Evolutionary conservation across 2,888 invertebrate species (phyloP).

Genomic region (Sphinx pinastri): DNA sequence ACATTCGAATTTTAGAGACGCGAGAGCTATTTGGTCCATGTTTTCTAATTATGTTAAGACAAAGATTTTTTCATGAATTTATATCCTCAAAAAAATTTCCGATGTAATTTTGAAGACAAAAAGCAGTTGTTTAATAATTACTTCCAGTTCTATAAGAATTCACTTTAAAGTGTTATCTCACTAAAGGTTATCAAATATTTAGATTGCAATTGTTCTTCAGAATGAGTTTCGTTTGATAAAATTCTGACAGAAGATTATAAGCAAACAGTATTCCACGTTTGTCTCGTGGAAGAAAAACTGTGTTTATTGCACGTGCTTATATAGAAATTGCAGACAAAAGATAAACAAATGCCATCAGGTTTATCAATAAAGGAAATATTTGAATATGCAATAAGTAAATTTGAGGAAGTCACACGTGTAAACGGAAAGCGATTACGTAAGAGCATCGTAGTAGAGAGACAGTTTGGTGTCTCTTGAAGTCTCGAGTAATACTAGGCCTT

Average conservation of each 20-base stretch:
- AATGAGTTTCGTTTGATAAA: background rate
- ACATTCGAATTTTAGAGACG: too few relatives aligned
- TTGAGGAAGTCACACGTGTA: constrained; percentile 14
- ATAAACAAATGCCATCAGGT: constrained; percentile 1
- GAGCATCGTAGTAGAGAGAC: background rate
- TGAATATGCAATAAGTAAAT: background rate
- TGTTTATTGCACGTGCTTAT: constrained; percentile 1
- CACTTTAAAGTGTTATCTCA: background rate
- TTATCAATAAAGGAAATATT: constrained; percentile 20
- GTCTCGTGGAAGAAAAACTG: background rate
- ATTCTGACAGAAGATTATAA: background rate
- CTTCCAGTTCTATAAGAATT: background rate
- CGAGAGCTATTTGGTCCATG: too few relatives aligned
- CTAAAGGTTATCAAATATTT: background rate
- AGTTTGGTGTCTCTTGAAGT: background rate
- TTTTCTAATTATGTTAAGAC: too few relatives aligned
- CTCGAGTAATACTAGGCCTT: background rate
- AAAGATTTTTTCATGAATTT: too few relatives aligned
- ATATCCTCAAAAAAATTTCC: too few relatives aligned
- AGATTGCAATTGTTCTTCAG: background rate
- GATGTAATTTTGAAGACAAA: too few relatives aligned
- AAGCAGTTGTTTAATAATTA: background rate
- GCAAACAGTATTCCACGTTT: background rate
- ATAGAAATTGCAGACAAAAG: constrained; percentile 11
- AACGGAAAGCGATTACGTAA: background rate